A percentile compares a stretch with the other conserved stretches of the same genome.
Evolutionary conservation across 2,113 vertebrate genomes (phyloP).

Genomic region (Rhombomys opimus): DNA sequence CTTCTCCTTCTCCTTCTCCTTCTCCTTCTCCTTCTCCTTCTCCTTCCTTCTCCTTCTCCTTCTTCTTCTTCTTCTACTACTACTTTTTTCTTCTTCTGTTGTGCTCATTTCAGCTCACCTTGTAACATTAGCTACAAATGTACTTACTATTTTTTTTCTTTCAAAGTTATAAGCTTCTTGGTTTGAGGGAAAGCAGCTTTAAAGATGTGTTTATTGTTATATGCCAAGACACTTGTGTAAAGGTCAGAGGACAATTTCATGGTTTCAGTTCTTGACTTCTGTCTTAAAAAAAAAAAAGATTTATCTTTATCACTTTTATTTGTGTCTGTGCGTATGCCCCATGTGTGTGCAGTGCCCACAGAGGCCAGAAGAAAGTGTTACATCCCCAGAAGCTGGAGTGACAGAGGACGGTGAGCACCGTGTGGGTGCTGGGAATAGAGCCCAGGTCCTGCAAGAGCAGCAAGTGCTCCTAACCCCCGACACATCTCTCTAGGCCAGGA

Average conservation of each 20-base stretch:
- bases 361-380: not conserved
- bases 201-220: not conserved
- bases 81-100: not conserved
- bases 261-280: not conserved
- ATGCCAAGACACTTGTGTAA: not conserved
- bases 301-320: not conserved
- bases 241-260: not conserved
- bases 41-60: too few species aligned
- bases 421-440: not conserved
- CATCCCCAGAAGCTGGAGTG: too few species aligned
- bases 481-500: not conserved
- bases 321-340: not conserved
- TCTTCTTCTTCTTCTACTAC: too few species aligned
- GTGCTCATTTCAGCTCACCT: not conserved
- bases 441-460: not conserved
- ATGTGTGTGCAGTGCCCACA: not conserved
- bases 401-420: not conserved
- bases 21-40: too few species aligned
- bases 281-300: not conserved
- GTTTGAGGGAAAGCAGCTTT: not conserved
- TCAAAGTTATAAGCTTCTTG: conserved; percentile 30
- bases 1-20: too few species aligned
- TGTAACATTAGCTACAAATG: not conserved
- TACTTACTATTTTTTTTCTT: not conserved
- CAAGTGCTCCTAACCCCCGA: not conserved